A percentile compares a stretch with the other conserved stretches of the same genome.
These are phyloP conservation scores for Ctenicera cuprea DNA, from an alignment of 2,888 invertebrate genomes.

Conservation along the genomic window DNA sequence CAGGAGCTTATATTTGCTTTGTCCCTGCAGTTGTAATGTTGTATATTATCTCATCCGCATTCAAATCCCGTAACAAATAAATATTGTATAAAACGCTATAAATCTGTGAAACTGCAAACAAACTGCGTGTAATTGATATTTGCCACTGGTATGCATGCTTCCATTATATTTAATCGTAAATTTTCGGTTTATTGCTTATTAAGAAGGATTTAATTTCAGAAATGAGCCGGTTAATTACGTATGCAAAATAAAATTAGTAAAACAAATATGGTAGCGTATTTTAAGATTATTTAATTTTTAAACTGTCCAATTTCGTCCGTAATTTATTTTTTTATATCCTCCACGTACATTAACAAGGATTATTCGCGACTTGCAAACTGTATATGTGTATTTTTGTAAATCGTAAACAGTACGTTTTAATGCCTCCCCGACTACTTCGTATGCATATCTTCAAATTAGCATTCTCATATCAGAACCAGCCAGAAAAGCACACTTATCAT, in stretches of 20 bases:
- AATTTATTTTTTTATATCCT: constrained; percentile 38
- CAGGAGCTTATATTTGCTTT: neutral
- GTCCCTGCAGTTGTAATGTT: neutral
- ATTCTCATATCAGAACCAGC: constrained; percentile 24
- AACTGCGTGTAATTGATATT: constrained; percentile 51
- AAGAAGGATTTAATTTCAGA: constrained; percentile 46
- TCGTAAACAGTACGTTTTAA: constrained; percentile 43
- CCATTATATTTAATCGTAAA: constrained; percentile 40
- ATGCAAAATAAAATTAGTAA: constrained; percentile 58
- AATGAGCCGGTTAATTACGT: constrained; percentile 47
- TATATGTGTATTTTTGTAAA: constrained; percentile 47
- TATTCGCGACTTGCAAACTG: constrained; percentile 28
- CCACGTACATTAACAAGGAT: constrained; percentile 42
- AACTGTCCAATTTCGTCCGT: constrained; percentile 37
- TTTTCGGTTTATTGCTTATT: constrained; percentile 51
- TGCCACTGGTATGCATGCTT: constrained; percentile 52
- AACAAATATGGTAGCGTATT: constrained; percentile 61
- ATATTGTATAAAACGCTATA: neutral
- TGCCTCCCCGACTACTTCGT: constrained; percentile 40
- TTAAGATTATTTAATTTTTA: constrained; percentile 53
- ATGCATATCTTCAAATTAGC: constrained; percentile 35
- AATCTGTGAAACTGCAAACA: constrained; percentile 36
- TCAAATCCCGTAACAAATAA: neutral
- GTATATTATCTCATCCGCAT: neutral
- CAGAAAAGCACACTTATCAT: constrained; percentile 5